Base-by-base conservation (phyloP, 1,140 invertebrate genomes). In the Papilio glaucus region DNA sequence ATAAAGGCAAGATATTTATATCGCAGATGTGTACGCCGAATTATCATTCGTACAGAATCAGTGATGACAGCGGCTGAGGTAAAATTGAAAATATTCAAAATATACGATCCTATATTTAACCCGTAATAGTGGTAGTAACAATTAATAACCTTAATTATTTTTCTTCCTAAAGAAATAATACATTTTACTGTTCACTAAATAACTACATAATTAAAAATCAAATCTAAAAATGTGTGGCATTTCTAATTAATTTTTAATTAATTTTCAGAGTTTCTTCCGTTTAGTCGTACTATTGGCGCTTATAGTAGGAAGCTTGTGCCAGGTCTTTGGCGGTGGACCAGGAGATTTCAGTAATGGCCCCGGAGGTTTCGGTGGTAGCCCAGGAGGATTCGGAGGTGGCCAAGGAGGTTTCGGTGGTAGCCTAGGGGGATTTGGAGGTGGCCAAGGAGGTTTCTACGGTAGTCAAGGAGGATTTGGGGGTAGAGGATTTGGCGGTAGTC, bases 401-500 rank as follows among this genome's bases (percentile, higher is more conserved):
- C 42, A 7, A 6, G 42, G 42, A 7, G 42, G 42, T 8, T 49
- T 49, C 18, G 42, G 42, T 7, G 15, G 42, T 7, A 15, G 42
- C 5, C n/a, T 5, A 45, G 41, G 41, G 2, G 42, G 42, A 18
- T 49, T 49, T 8, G 42, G 41, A 5, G 41, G 41, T 15, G 15
- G 41, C 3, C 41, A 13, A 1, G 41, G 41, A 15, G 41, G 41
- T 6, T 45, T 45, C 13, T n/a, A n/a, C n/a, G n/a, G 29, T 18
- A 15, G 42, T 7, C 42, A 6, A n/a, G 42, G 42, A 7, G 42
- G 42, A 15, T 18, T 18, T n/a, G 42, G 42, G 6, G 42, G 42
- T 15, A n/a, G 42, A 42, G 41, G 41, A 42, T 42, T 42, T 42
- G 21, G 75, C 15, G 21, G 75, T 13, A 41, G 42, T 12, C 71